Base-by-base conservation (phyloP, 1,140 invertebrate genomes). In the Delia radicum region DNA sequence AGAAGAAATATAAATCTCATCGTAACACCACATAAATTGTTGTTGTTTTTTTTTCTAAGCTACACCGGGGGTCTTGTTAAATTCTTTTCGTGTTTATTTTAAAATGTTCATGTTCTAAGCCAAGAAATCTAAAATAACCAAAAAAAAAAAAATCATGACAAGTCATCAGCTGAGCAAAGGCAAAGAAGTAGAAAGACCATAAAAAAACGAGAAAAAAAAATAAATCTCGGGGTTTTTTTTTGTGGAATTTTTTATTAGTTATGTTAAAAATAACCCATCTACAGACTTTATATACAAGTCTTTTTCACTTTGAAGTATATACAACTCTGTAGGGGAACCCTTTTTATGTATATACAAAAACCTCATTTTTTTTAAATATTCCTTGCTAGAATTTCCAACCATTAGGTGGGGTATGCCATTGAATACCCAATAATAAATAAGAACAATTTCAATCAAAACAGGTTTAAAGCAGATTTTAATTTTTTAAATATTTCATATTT, bases 121-220 rank as follows among this genome's bases (percentile, higher is more conserved):
- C 12, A 42, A 33, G 31, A 33, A 4, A 33, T 4, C 31, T 10
- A 5, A 33, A 33, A 33, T 10, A 33, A 42, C 67, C n/a, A n/a
- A n/a, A n/a, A 42, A 28, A 2, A 26, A 55, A 42, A 2, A 26
- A 46, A 73, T 73, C 72, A 28, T 27, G 29, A 42, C 33, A 27
- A 73, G 69, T 28, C 72, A 73, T 73, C 72, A 73, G 72, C 72
- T 73, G 72, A 55, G 62, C 73, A 5, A 63, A 31, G 73, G 65
- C 15, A 71, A 33, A 46, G 31, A 31, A 33, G 28, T 27, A 28
- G 24, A 27, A 28, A 29, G 31, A 21, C 27, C 24, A 37, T 46
- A 42, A 13, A 13, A 42, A 42, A 42, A 33, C 31, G 4, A 33
- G 31, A 33, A 33, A 33, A 33, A 33, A 33, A 5, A 33, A 5